phyloP scores from a whole-genome alignment of 1,140 invertebrate species.

The Bathynomus jamesi region DNA sequence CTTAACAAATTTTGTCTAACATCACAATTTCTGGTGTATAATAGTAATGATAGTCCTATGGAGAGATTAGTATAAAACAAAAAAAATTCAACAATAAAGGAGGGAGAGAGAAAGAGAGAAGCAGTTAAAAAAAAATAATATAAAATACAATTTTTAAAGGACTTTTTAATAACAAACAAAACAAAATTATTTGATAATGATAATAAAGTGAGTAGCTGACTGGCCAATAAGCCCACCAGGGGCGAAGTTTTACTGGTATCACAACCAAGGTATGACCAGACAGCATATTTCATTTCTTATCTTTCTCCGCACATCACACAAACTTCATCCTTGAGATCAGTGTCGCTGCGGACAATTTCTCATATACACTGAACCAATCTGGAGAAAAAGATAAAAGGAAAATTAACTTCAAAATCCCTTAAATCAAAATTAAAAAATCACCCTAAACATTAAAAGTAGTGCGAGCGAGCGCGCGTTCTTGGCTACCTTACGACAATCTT shows the following conservation, averaged over 20 bases:
- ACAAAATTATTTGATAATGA: neutral
- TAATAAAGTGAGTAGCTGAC: neutral
- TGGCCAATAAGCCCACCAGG: neutral
- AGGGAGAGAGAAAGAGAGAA: too few relatives aligned
- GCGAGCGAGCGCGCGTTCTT: too few relatives aligned
- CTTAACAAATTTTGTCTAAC: too few relatives aligned
- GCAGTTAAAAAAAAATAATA: neutral
- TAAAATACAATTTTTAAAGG: neutral
- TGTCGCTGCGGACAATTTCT: neutral
- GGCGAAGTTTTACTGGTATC: neutral
- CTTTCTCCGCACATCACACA: too few relatives aligned
- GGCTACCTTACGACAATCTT: too few relatives aligned
- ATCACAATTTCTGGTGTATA: too few relatives aligned
- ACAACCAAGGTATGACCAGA: neutral
- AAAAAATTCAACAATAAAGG: too few relatives aligned
- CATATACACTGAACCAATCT: neutral
- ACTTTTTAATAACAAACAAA: neutral
- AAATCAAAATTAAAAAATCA: neutral
- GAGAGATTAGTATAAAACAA: too few relatives aligned
- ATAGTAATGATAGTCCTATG: too few relatives aligned
- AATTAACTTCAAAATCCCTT: neutral
- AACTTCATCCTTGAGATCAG: neutral
- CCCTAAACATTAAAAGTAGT: too few relatives aligned
- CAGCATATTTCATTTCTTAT: too few relatives aligned
- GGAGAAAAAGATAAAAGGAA: neutral